Evolutionary conservation across 2,113 vertebrate genomes (phyloP), one percentile per base, ranked within the genome.

Genomic region (Tympanuchus pallidicinctus): DNA sequence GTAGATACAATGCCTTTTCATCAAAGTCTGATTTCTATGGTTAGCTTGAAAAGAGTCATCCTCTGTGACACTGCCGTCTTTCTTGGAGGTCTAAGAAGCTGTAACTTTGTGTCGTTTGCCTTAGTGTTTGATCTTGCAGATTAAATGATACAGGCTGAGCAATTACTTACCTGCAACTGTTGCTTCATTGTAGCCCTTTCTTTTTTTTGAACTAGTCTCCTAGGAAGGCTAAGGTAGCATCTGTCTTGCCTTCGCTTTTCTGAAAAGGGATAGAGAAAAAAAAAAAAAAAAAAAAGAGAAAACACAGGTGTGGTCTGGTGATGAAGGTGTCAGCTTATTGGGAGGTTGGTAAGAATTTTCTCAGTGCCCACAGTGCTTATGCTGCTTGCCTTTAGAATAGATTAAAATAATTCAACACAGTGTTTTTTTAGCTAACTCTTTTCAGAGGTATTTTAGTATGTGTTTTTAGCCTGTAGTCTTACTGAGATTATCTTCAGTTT

Each of bases 121-220:
- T 61, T 91, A 63, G 71, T 63, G n/a, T 91, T 92, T 79, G 66
- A 36, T 63, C 56, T 94, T 85, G 67, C 43, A 82, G 48, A 45
- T 89, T 70, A 36, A 2, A 8, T 40, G 48, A 88, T 78, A 64
- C 42, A 69, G 54, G 22, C 43, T 65, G 78, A 79, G 70, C 34
- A 69, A 43, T 91, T 89, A n/a, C 4, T 8, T 27, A 52, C 75
- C 63, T 72, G 67, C 61, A 87, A n/a, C 28, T 82, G 43, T 82
- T 18, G 24, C 40, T 82, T 95, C 67, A 17, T 0, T 4, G 69
- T 84, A 52, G 65, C 22, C 52, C 47, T 92, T 82, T 22, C 40
- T 70, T 91, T 66, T 43, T 71, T 30, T 79, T 79, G 54, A 76
- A 38, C 19, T 76, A 48, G 54, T 4, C 40, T 88, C 79, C 61